Conservation (phyloP, 2,797 vertebrate genomes). For the Silurus aristotelis region DNA sequence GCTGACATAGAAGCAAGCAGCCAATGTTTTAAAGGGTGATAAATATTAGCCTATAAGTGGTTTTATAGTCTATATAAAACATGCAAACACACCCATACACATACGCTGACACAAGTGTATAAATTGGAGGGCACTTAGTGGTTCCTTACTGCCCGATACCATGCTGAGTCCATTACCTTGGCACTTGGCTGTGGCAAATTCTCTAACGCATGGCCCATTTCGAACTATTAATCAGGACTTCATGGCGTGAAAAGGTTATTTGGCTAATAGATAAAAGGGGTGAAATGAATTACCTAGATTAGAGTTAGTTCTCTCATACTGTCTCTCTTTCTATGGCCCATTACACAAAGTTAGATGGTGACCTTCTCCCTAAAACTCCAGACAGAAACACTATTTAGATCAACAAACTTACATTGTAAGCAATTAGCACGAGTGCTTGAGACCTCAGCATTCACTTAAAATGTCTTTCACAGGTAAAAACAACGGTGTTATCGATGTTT, state of each 20-base stretch:
- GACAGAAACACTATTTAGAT: background rate
- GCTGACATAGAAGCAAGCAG: background rate
- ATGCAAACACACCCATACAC: conserved; percentile 5
- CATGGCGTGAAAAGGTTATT: conserved; percentile 68
- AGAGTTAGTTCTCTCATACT: conserved; percentile 34
- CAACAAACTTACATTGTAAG: background rate
- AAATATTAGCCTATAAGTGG: background rate
- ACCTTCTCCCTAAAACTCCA: conserved; percentile 9
- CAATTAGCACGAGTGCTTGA: background rate
- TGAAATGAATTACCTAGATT: conserved; percentile 67
- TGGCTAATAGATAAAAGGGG: conserved; percentile 69
- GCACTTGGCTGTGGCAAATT: conserved; percentile 55
- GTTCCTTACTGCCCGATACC: conserved; percentile 14
- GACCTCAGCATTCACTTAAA: background rate
- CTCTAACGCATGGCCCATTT: conserved; percentile 63
- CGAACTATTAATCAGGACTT: conserved; percentile 75
- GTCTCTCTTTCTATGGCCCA: background rate
- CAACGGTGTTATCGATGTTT: conserved; percentile 8
- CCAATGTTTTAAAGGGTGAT: background rate
- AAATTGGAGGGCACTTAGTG: conserved; percentile 31
- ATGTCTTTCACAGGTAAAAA: background rate
- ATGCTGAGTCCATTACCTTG: conserved; percentile 44
- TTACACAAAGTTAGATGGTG: conserved; percentile 3
- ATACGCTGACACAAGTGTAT: background rate
- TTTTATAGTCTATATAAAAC: conserved; percentile 18